A percentile compares a stretch with the other conserved stretches of the same genome.
Conservation (phyloP, 2,113 vertebrate species). For the Catharus bicknelli region DNA sequence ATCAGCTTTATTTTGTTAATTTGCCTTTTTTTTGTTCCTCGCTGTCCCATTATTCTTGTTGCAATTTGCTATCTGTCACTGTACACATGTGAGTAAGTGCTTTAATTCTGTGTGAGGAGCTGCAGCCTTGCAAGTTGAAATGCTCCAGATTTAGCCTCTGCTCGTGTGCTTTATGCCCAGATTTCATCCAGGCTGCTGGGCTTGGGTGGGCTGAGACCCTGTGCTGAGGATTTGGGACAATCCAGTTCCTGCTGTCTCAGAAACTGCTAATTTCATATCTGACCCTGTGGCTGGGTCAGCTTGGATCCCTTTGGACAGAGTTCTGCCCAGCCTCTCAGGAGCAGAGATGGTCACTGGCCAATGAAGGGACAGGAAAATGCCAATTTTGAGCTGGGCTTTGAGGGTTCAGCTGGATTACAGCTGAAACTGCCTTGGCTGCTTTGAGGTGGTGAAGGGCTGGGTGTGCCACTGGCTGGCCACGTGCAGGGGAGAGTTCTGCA, state of each 20-base stretch:
- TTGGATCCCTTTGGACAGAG: fast-evolving
- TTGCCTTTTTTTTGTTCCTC: neutral
- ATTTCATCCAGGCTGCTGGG: neutral
- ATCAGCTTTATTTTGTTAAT: neutral
- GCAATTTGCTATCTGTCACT: neutral
- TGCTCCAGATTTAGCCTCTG: neutral
- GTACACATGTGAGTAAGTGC: neutral
- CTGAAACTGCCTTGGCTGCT: fast-evolving
- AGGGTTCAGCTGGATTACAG: neutral
- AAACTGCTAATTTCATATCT: fast-evolving
- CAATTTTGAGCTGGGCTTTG: neutral
- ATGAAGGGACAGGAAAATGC: neutral
- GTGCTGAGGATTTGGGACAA: neutral
- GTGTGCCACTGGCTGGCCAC: neutral
- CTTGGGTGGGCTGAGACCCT: neutral
- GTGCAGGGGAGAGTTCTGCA: neutral
- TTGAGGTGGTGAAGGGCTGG: neutral
- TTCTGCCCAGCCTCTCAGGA: neutral
- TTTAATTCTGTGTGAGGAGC: neutral
- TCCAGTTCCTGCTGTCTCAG: neutral
- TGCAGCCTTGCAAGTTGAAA: neutral
- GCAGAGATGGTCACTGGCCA: neutral
- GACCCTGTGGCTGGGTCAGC: neutral
- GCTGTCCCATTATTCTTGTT: neutral
- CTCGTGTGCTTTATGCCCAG: neutral